Conservation (phyloP, 1,140 invertebrate genomes). For the Sipha flava region DNA sequence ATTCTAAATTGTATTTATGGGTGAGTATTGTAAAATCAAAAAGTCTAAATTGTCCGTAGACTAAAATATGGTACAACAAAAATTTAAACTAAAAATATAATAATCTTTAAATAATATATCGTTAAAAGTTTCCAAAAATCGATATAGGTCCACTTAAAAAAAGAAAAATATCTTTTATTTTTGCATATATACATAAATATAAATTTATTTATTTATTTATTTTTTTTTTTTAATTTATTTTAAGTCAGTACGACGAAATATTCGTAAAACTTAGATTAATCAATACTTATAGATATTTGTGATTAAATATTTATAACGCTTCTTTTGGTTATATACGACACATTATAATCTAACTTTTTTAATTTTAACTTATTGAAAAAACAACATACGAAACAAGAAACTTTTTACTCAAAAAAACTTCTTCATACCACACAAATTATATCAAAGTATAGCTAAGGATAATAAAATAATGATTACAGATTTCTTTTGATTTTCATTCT, state of each 20-base stretch:
- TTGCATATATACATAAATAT: not conserved
- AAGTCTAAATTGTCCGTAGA: too few relatives aligned
- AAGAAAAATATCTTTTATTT: too few relatives aligned
- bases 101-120: too few relatives aligned
- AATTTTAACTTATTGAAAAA: not conserved
- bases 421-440: not conserved
- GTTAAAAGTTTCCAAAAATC: too few relatives aligned
- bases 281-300: not conserved
- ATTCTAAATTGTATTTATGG: too few relatives aligned
- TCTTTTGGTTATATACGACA: not conserved
- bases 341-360: conserved; percentile 17
- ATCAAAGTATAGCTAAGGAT: not conserved
- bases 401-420: not conserved
- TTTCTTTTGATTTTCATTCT: not conserved
- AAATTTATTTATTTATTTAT: not conserved
- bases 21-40: too few relatives aligned
- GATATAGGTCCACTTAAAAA: too few relatives aligned
- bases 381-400: not conserved
- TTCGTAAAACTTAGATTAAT: not conserved
- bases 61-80: too few relatives aligned
- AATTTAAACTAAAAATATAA: too few relatives aligned
- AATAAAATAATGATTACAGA: not conserved
- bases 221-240: not conserved
- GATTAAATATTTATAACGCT: conserved; percentile 14
- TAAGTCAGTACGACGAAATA: too few relatives aligned